Base-by-base conservation (phyloP, 92 coral and sea anemone species). In the Metridium senile region DNA sequence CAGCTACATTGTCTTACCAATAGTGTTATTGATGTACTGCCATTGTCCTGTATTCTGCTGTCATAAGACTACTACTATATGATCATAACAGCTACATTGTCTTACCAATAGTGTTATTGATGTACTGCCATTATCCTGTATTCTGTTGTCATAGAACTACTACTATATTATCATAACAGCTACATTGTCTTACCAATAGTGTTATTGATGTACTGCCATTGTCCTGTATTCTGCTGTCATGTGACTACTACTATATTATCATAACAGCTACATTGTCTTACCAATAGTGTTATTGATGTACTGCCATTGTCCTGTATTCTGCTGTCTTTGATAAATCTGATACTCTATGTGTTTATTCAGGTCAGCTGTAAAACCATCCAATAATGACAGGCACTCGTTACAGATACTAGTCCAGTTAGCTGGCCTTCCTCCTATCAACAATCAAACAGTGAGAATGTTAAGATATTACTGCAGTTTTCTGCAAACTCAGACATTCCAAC, bases 391-490 rank as follows among this genome's bases (percentile, higher is more conserved):
- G 49, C 99, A 96, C 61, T 96, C 99, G 49, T 89, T 86, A 0
- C 86, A 87, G 16, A 96, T 61, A 67, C 70, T 74, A 29, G 82
- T 82, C 99, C 99, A 96, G 80, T 92, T 93, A 4, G 86, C 87
- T 11, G 99, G 96, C 35, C 97, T 72, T 43, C 99, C 99, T 22
- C 99, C 99, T 96, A n/a, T n/a, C n/a, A n/a, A 82, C 4, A 69
- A 20, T 30, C 27, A 8, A 30, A 20, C 49, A 32, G 2, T 7
- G 21, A 26, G 22, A 3, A 63, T 18, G 7, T 27, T 11, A n/a
- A n/a, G n/a, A n/a, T n/a, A n/a, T n/a, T n/a, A n/a, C n/a, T n/a
- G n/a, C n/a, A n/a, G n/a, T n/a, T n/a, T n/a, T n/a, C n/a, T n/a
- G n/a, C n/a, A n/a, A n/a, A n/a, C n/a, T n/a, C n/a, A n/a, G n/a